phyloP scores from a whole-genome alignment of 1,140 invertebrate genomes.

The Sycophaga agraensis region DNA sequence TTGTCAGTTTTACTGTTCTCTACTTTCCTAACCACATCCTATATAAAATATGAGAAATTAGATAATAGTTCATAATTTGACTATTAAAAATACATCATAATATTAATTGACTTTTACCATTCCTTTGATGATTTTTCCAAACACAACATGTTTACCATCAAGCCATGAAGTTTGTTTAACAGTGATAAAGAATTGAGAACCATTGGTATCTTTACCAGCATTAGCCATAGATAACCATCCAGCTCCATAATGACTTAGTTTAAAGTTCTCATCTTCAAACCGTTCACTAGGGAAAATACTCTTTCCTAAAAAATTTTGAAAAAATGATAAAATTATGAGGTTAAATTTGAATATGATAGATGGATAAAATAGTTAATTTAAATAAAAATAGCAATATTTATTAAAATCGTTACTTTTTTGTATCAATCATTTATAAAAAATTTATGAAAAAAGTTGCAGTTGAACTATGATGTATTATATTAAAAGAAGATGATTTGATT shows the following conservation, averaged over 20 bases:
- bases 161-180: constrained; percentile 90
- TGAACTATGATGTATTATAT: no score
- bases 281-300: constrained; percentile 94
- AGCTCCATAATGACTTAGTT: constrained; percentile 93
- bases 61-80: constrained; percentile 3
- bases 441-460: no score
- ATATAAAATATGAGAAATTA: constrained; percentile 47
- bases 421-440: no score
- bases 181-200: constrained; percentile 98
- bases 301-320: constrained; percentile 63
- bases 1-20: constrained; percentile 74
- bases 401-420: no score
- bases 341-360: no score
- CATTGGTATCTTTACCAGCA: constrained; percentile 95
- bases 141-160: constrained; percentile 95
- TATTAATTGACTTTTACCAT: constrained; percentile 68
- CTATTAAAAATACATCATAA: not conserved
- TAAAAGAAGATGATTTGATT: not conserved
- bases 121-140: constrained; percentile 90
- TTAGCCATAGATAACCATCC: constrained; percentile 98
- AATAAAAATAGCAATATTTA: no score
- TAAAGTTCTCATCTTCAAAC: constrained; percentile 97
- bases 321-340: no score
- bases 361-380: no score
- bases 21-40: constrained; percentile 85